Percentiles rank a stretch among this genome's conserved stretches.
phyloP scores from a whole-genome alignment of 2,797 vertebrate genomes.

The Avahi laniger region DNA sequence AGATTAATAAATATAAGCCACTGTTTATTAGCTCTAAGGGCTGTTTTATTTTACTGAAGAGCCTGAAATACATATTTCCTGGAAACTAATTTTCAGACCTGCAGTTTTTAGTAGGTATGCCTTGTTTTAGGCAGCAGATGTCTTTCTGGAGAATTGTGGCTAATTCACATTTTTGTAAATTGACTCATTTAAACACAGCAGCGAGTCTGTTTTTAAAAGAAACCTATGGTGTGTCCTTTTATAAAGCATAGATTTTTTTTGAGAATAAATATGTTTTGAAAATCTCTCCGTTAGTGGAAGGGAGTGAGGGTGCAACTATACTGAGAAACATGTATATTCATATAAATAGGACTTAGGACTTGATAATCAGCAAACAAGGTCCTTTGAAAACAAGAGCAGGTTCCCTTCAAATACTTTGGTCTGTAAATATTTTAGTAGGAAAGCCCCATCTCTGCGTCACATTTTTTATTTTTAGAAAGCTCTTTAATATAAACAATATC shows the following conservation, averaged over 20 bases:
- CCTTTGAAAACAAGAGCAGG: background rate
- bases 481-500: background rate
- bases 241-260: conserved; percentile 26
- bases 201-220: conserved; percentile 46
- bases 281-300: conserved; percentile 15
- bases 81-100: background rate
- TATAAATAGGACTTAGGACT: background rate
- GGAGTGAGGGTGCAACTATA: background rate
- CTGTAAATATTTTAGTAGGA: conserved; percentile 52
- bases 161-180: conserved; percentile 66
- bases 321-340: background rate
- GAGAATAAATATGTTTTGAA: conserved; percentile 30
- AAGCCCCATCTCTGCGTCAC: background rate
- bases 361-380: background rate
- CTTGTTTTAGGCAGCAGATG: conserved; percentile 35
- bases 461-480: conserved; percentile 34
- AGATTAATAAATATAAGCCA: conserved; percentile 26
- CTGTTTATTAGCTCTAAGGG: conserved; percentile 25
- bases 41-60: conserved; percentile 40
- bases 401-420: background rate
- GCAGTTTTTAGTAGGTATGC: background rate
- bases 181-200: conserved; percentile 61
- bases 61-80: background rate
- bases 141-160: conserved; percentile 12
- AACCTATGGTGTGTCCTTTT: conserved; percentile 23